Evolutionary conservation across 2,888 invertebrate genomes (phyloP), one percentile per base, ranked within the genome.

Genomic region (Prosapia bicincta): DNA sequence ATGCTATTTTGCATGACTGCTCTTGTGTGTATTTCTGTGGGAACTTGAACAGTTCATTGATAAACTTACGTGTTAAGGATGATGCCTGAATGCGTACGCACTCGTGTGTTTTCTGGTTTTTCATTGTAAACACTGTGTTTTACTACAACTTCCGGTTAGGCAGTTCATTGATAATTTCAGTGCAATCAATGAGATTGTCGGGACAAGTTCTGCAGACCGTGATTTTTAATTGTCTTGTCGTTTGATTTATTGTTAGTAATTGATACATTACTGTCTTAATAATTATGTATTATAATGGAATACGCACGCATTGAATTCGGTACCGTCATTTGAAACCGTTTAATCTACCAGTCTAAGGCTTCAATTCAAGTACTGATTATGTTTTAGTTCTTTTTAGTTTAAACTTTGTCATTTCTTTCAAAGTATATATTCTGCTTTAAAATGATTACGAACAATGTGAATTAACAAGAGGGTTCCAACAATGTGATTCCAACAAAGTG

Each of bases 1-100:
- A 54, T 2, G 20, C 54, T 54, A 54, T 54, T 54, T 54, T 54
- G 54, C 54, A 54, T 54, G 54, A 54, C 54, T 20, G 54, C 54
- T 54, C 54, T 54, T 54, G 54, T 54, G 54, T 54, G 54, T 54
- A 54, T 54, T 54, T 54, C 54, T 54, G 54, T 54, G 54, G 54
- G 54, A 54, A 38, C 38, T 38, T 38, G 38, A 38, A 54, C 54
- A 54, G 54, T 54, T 54, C 54, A 54, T 54, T 54, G 54, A 54
- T 54, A 54, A 54, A 54, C n/a, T 9, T 54, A 20, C 38, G 54
- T 54, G 54, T 54, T n/a, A 54, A 54, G n/a, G 54, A 54, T 54
- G 13, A 54, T 54, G 54, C 54, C 54, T 54, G 10, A 54, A 54
- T 54, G 54, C 54, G 54, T 54, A 54, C 54, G 54, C 54, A 54